A percentile compares a stretch with the other conserved stretches of the same genome.
phyloP scores from a whole-genome alignment of 2,113 vertebrate species.

The Atrichornis clamosus region DNA sequence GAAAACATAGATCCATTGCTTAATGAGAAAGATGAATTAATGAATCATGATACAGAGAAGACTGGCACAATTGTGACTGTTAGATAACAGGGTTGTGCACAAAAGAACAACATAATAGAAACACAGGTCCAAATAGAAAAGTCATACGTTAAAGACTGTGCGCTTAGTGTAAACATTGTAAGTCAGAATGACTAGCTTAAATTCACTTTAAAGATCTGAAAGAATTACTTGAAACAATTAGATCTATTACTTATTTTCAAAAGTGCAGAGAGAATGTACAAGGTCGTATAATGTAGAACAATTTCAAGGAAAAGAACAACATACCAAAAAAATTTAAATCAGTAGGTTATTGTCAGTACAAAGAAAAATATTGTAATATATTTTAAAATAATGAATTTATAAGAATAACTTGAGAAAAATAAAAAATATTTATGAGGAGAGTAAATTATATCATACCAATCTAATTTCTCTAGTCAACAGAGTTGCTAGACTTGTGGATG shows the following conservation, averaged over 20 bases:
- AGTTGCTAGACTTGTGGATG: not conserved
- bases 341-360: not conserved
- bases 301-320: not conserved
- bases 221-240: not conserved
- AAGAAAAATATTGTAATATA: not conserved
- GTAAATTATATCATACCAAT: not conserved
- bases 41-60: not conserved
- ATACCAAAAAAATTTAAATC: not conserved
- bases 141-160: not conserved
- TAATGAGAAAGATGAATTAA: not conserved
- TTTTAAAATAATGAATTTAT: not conserved
- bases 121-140: not conserved
- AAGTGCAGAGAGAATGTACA: not conserved
- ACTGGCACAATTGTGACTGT: not conserved
- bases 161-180: not conserved
- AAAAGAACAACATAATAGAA: not conserved
- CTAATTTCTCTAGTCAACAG: not conserved
- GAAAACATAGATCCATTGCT: not conserved
- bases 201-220: not conserved
- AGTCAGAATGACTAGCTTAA: not conserved
- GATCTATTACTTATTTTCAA: not conserved
- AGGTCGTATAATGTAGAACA: not conserved
- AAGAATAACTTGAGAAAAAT: not conserved
- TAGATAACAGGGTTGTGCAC: not conserved
- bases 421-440: not conserved